Percentiles rank a stretch among this genome's conserved stretches.
Evolutionary conservation across 2,113 vertebrate genomes (phyloP).

Genomic region (Hypanus sabinus): DNA sequence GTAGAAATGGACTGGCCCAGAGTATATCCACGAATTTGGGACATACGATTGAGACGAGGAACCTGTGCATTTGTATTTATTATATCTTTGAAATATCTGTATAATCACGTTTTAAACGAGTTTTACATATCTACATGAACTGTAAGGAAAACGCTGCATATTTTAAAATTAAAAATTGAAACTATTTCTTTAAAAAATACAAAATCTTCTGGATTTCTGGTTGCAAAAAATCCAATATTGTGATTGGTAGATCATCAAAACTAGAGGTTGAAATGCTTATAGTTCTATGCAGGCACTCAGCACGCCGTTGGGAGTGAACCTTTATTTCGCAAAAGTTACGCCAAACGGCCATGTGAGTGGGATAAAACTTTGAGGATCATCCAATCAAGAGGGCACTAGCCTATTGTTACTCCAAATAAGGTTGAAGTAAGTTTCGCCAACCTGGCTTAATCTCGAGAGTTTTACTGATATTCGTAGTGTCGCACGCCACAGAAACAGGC

Average conservation of each 20-base stretch:
- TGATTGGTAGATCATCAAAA: no score
- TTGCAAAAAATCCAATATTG: not conserved
- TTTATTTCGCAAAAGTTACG: not conserved
- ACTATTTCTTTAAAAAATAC: not conserved
- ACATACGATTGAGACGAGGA: not conserved
- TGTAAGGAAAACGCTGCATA: not conserved
- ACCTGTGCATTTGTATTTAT: constrained; percentile 21
- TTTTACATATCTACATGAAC: not conserved
- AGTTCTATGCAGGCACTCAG: not conserved
- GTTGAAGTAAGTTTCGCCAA: not conserved
- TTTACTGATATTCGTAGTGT: no score
- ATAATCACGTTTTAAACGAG: not conserved
- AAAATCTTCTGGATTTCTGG: not conserved
- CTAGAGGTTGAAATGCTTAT: no score
- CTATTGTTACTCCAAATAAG: not conserved
- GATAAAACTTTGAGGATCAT: not conserved
- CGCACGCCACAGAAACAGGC: no score
- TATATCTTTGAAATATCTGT: constrained; percentile 7
- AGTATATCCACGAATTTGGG: not conserved
- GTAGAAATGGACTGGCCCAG: not conserved
- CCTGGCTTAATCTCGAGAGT: no score
- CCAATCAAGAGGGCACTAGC: not conserved
- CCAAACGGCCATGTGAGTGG: not conserved
- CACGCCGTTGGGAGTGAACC: not conserved
- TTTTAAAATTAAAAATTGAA: not conserved